These are phyloP conservation scores for Plagodis dolabraria DNA, from an alignment of 2,888 invertebrate species.

Conservation along the genomic window DNA sequence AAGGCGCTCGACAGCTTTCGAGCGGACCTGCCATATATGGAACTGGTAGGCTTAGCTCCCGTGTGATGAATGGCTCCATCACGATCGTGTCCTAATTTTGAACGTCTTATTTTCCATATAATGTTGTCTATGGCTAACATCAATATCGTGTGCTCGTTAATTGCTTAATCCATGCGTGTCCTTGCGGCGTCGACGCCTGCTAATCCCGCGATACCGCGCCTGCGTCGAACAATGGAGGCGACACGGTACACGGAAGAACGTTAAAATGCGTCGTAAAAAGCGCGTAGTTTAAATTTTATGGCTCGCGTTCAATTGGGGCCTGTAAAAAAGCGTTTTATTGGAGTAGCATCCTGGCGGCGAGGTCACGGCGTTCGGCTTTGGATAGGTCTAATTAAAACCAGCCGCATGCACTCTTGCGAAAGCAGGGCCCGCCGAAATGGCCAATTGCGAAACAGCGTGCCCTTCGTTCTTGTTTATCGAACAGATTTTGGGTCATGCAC, in stretches of 20 bases:
- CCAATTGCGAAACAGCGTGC: conserved; percentile 62
- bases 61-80: conserved; percentile 48
- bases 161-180: conserved; percentile 71
- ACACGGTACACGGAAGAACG: conserved; percentile 75
- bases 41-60: conserved; percentile 68
- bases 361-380: conserved; percentile 65
- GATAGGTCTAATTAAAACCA: conserved; percentile 80
- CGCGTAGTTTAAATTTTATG: conserved; percentile 81
- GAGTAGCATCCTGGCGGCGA: conserved; percentile 79
- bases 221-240: conserved; percentile 66
- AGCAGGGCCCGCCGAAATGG: conserved; percentile 55
- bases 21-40: conserved; percentile 71
- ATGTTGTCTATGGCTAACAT: conserved; percentile 60
- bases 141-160: conserved; percentile 60
- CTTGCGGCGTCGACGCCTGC: conserved; percentile 52
- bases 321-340: conserved; percentile 83
- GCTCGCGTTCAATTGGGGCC: conserved; percentile 78
- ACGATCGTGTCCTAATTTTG: conserved; percentile 60
- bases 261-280: conserved; percentile 79
- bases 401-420: conserved; percentile 71
- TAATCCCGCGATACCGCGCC: conserved; percentile 58
- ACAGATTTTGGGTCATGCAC: conserved; percentile 38
- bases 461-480: conserved; percentile 55
- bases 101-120: conserved; percentile 65
- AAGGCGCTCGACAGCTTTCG: conserved; percentile 81